Evolutionary conservation across 2,888 invertebrate species (phyloP), one percentile per base, ranked within the genome.

Genomic region (Euclidia mi): DNA sequence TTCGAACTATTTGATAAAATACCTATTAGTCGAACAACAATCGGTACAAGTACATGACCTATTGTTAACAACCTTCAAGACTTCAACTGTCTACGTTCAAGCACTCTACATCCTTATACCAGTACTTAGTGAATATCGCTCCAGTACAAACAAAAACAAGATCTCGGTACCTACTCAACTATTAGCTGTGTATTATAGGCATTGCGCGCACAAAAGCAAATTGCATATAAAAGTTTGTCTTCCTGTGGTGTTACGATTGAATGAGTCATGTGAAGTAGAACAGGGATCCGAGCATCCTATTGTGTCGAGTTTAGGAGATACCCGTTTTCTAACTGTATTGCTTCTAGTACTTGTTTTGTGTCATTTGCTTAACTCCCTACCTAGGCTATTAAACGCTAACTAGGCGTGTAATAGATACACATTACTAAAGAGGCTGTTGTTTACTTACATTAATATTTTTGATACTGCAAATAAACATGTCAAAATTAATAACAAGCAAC

Each of bases 1-100:
- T 84, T 82, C 74, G 74, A 83, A 86, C 78, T 84, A 85, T 87
- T 84, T 79, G 76, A 88, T 84, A 77, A 84, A 82, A 79, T 70
- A 67, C 65, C 52, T 65, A 67, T 59, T 56, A 56, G 65, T 62
- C 45, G 48, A 64, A 65, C 59, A 69, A 56, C 56, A 59, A 64
- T 32, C 47, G 55, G 37, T 2, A 49, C 20, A 45, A 1, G 7
- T 11, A 41, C 11, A 28, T 25, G 12, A 17, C 20, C 41, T 32
- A 35, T 11, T 50, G 37, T 49, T 3, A 20, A 31, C 34, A 20
- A 40, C n/a, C 7, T 12, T 25, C 20, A 25, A 25, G 6, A 6
- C 20, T 25, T 25, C 20, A 3, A 25, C 20, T 25, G 20, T 25
- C 17, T 29, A 32, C 18, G 11, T 35, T 10, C 12, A 14, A 34